Evolutionary conservation across 2,888 invertebrate species (phyloP), one percentile per base, ranked within the genome.

Genomic region (Hemaris fuciformis): DNA sequence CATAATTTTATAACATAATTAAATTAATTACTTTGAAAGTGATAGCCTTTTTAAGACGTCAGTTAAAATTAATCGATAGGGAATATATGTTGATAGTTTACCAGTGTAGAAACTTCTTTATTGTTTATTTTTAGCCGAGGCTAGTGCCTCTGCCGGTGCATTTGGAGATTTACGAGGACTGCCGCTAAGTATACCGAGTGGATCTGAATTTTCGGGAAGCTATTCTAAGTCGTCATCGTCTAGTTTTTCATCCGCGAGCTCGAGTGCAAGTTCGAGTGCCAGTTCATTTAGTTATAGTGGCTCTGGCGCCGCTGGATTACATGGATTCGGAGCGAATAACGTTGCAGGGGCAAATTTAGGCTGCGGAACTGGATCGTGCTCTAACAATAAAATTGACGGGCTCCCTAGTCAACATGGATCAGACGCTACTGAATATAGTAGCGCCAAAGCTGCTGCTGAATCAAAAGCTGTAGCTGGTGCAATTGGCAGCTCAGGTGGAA

Each of bases 211-310:
- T 85, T 82, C 91, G 66, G 87, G 94, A 80, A 88, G 90, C 79
- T 84, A 87, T 79, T 80, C 93, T 31, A 83, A 90, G 70, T 84
- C 92, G 0, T 85, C 88, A 31, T 78, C 93, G 13, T 85, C 90
- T 20, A 92, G 90, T 67, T 88, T 80, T 46, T 83, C 92, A 15
- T 83, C 91, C 42, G 83, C 89, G 1, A 89, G 91, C 73, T 82
- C 91, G 31, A 91, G 89, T 70, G 79, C 90, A 3, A 89, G 89
- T 68, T 80, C 91, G 6, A 85, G 88, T 65, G 83, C 91, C 13
- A 71, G 71, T 53, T 69, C 80, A 43, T 91, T 81, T 67, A 88
- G 81, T 70, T 90, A 80, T 62, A 79, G 79, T 63, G 86, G 89
- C 3, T 70, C 80, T 4, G 80, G 79, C 18, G 25, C 48, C 10